These are phyloP conservation scores for Drosophila kuntzei DNA, from an alignment of 2,888 invertebrate genomes.

Conservation along the genomic window DNA sequence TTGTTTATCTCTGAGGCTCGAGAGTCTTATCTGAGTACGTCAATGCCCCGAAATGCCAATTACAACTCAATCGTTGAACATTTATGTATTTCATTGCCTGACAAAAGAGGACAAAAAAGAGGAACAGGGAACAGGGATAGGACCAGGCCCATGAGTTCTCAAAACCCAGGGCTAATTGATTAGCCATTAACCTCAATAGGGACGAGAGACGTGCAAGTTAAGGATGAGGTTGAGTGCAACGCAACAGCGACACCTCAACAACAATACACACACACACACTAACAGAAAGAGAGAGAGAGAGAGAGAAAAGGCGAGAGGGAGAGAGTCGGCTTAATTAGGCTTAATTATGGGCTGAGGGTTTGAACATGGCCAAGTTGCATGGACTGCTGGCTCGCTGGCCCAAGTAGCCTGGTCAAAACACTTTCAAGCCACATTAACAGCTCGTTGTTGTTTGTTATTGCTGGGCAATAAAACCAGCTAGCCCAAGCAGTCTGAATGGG, in stretches of 20 bases:
- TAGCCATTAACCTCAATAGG: constrained; percentile 78
- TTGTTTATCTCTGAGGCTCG: constrained; percentile 23
- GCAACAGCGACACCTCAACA: constrained; percentile 58
- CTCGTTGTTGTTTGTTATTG: constrained; percentile 63
- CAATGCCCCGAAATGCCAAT: constrained; percentile 55
- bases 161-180: constrained; percentile 67
- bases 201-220: constrained; percentile 19
- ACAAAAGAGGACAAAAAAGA: constrained; percentile 4
- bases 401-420: constrained; percentile 65
- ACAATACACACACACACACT: constrained; percentile 18
- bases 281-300: constrained; percentile 5
- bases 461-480: constrained; percentile 55
- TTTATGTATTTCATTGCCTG: constrained; percentile 49
- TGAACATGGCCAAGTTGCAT: constrained; percentile 22
- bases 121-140: constrained; percentile 6
- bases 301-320: constrained; percentile 7
- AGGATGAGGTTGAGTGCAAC: constrained; percentile 43
- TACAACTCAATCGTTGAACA: constrained; percentile 71
- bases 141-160: constrained; percentile 43
- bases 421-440: constrained; percentile 72
- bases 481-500: constrained; percentile 3
- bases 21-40: constrained; percentile 40
- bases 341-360: constrained; percentile 72
- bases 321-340: constrained; percentile 70
- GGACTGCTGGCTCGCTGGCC: constrained; percentile 17